These are phyloP conservation scores for Petrolisthes cinctipes DNA, from an alignment of 2,888 invertebrate genomes.

Conservation along the genomic window DNA sequence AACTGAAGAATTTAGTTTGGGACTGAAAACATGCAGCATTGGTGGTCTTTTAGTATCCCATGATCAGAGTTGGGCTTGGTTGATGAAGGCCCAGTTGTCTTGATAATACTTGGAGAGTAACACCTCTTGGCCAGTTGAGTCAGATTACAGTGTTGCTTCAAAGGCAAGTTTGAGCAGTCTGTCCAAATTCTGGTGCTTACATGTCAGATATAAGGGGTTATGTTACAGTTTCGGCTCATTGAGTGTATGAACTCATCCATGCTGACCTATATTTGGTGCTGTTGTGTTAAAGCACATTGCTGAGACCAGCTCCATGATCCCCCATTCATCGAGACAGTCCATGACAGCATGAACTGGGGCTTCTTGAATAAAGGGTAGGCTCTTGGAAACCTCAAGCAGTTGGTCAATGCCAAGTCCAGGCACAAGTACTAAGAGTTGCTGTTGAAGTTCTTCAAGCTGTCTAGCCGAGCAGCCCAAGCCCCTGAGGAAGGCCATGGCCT, in stretches of 20 bases:
- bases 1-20: neutral
- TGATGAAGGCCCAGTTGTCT: neutral
- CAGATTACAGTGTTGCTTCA: too few relatives aligned
- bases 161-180: too few relatives aligned
- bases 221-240: neutral
- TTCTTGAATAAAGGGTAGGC: neutral
- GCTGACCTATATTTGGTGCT: neutral
- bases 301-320: neutral
- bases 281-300: neutral
- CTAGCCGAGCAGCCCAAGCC: too few relatives aligned
- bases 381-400: neutral
- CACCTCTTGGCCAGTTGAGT: too few relatives aligned
- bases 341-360: neutral
- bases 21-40: neutral
- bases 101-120: too few relatives aligned
- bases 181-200: neutral
- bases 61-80: neutral
- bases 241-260: neutral
- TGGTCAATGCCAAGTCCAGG: too few relatives aligned
- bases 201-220: neutral
- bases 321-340: neutral
- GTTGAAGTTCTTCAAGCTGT: too few relatives aligned
- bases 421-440: too few relatives aligned
- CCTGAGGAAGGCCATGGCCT: too few relatives aligned
- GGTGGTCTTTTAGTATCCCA: neutral